These are phyloP conservation scores for Eretmocerus hayati DNA, from an alignment of 2,888 invertebrate genomes.

Conservation along the genomic window DNA sequence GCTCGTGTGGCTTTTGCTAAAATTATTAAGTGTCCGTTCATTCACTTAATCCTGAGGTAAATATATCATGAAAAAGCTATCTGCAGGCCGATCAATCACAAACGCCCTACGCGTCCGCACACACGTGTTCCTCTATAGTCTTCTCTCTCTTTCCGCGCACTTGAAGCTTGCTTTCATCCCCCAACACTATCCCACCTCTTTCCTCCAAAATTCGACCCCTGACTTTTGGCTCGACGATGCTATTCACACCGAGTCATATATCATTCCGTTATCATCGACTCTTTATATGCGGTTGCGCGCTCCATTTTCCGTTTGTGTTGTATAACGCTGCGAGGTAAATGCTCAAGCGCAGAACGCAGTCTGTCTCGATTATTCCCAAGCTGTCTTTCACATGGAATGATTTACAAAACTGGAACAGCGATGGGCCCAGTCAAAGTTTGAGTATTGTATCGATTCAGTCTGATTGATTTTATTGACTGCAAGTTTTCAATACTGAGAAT, in stretches of 20 bases:
- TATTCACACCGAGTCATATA: slow-evolving; percentile 46
- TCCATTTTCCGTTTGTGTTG: slow-evolving; percentile 45
- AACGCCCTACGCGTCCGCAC: slow-evolving; percentile 13
- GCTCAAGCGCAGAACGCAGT: too few species aligned
- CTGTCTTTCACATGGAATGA: too few species aligned
- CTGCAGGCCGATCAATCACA: slow-evolving; percentile 46
- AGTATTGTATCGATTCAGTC: too few species aligned
- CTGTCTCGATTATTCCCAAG: too few species aligned
- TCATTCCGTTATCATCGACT: slow-evolving; percentile 49
- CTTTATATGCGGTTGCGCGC: slow-evolving; percentile 47
- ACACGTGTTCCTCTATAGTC: not conserved
- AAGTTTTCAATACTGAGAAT: too few species aligned
- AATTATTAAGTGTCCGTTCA: slow-evolving; percentile 39
- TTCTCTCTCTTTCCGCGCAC: not conserved
- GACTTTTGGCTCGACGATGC: slow-evolving; percentile 29
- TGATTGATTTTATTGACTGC: too few species aligned
- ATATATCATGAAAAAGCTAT: slow-evolving; percentile 40
- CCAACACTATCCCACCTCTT: slow-evolving; percentile 17
- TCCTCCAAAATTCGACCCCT: slow-evolving; percentile 19
- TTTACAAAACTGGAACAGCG: too few species aligned
- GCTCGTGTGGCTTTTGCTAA: slow-evolving; percentile 15
- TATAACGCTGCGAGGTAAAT: slow-evolving; percentile 10
- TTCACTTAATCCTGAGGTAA: slow-evolving; percentile 46
- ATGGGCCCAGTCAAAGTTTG: too few species aligned
- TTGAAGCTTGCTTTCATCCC: not conserved